phyloP scores from a whole-genome alignment of 2,113 vertebrate species.

The Takifugu bimaculatus region DNA sequence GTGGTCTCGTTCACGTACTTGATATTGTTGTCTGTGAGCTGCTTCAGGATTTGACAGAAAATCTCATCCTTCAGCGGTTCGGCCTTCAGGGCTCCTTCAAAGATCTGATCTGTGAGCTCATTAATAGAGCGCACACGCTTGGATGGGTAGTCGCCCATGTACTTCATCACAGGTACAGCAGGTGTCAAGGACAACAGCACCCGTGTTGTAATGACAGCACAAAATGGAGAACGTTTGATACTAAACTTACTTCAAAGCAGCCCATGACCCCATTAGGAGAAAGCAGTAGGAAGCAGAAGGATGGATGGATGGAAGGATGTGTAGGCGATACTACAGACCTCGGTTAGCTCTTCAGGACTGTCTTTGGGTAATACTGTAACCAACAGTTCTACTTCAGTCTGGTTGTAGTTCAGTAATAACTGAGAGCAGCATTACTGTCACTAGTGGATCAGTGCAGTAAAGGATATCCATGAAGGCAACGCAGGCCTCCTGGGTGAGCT shows the following conservation, averaged over 20 bases:
- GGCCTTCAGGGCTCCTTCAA: slow-evolving; percentile 93
- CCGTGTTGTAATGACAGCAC: no score
- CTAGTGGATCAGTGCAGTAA: neutral
- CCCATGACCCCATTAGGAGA: no score
- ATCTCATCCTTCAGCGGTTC: slow-evolving; percentile 96
- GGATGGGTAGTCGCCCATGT: slow-evolving; percentile 97
- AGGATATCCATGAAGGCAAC: slow-evolving; percentile 94
- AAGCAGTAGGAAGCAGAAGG: no score
- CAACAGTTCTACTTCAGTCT: no score
- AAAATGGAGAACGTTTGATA: no score
- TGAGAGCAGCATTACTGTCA: neutral
- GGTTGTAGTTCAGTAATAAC: neutral
- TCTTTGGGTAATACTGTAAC: no score
- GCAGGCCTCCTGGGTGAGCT: slow-evolving; percentile 92
- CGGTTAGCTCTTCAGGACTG: no score
- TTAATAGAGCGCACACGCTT: slow-evolving; percentile 89
- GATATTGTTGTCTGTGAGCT: slow-evolving; percentile 94
- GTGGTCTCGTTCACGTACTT: slow-evolving; percentile 72
- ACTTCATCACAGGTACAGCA: slow-evolving; percentile 86
- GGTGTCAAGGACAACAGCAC: slow-evolving; percentile 75
- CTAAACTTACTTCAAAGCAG: no score
- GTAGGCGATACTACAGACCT: no score
- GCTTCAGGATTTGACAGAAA: slow-evolving; percentile 93
- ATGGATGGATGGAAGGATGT: no score
- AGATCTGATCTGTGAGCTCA: slow-evolving; percentile 97